phyloP scores from a whole-genome alignment of 1,140 invertebrate genomes.

The Plutomurus gul region DNA sequence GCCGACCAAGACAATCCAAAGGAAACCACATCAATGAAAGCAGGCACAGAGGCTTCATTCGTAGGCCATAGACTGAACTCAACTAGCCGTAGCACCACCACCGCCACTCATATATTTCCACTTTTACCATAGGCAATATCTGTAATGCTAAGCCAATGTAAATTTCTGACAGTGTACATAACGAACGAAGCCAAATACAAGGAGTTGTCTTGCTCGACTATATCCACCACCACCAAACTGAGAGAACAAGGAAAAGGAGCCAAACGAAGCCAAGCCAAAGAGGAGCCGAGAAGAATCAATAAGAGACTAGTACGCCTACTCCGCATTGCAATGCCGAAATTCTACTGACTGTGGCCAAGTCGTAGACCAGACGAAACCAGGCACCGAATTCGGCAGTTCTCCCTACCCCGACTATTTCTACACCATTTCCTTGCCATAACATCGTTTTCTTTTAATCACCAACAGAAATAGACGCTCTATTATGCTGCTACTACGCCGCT shows the following conservation, averaged over 20 bases:
- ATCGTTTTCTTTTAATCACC: conserved; percentile 22
- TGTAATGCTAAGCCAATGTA: no score
- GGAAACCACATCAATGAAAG: conserved; percentile 15
- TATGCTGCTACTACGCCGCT: not conserved
- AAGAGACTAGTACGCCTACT: conserved; percentile 30
- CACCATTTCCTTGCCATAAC: conserved; percentile 22
- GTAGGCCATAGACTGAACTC: not conserved
- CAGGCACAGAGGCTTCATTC: not conserved
- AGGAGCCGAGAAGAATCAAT: conserved; percentile 35
- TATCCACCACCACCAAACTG: not conserved
- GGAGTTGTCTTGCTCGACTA: not conserved
- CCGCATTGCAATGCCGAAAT: conserved; percentile 13
- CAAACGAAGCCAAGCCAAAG: conserved; percentile 5
- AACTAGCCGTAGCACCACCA: not conserved
- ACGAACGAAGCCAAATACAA: not conserved
- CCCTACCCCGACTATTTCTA: conserved; percentile 11
- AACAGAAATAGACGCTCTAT: not conserved
- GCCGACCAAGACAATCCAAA: not conserved
- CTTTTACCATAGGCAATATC: not conserved
- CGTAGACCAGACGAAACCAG: not conserved
- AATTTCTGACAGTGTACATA: not conserved
- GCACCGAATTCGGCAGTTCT: conserved; percentile 5
- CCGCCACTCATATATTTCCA: not conserved
- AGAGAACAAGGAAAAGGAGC: not conserved
- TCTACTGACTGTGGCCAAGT: conserved; percentile 14